Evolutionary conservation across 2,797 vertebrate genomes (phyloP).

Genomic region (Propithecus perrieri): DNA sequence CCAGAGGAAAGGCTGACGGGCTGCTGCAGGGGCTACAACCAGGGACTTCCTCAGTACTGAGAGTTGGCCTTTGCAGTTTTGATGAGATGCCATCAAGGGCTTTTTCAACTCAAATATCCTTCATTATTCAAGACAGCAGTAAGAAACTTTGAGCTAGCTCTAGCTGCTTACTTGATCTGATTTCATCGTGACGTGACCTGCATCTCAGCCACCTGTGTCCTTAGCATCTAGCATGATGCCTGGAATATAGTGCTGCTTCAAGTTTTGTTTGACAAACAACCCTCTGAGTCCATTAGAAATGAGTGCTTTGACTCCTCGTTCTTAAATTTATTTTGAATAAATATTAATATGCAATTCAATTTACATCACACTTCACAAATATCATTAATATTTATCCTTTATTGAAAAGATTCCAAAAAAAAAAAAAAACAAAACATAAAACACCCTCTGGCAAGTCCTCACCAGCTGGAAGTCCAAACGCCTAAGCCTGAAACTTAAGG

Average conservation of each 20-base stretch:
- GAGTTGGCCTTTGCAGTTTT: not conserved
- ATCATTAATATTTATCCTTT: conserved; percentile 76
- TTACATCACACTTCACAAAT: conserved; percentile 62
- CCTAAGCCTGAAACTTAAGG: not conserved
- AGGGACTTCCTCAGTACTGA: not conserved
- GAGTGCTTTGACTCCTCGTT: conserved; percentile 62
- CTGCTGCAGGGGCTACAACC: not conserved
- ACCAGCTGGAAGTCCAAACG: not conserved
- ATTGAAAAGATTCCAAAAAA: conserved; percentile 20
- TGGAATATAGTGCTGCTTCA: not conserved
- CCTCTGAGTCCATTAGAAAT: not conserved
- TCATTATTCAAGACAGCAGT: not conserved
- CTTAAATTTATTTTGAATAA: conserved; percentile 70
- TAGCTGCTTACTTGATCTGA: not conserved
- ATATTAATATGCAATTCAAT: conserved; percentile 75
- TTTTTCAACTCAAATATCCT: not conserved
- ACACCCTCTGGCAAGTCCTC: not conserved
- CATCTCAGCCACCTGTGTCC: not conserved
- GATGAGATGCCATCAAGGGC: not conserved
- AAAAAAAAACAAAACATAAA: not conserved
- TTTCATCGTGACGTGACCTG: not conserved
- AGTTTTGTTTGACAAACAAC: not conserved
- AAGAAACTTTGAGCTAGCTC: not conserved
- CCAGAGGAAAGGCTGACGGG: not conserved
- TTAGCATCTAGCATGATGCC: not conserved